phyloP scores from a whole-genome alignment of 35 echinoderm and acorn worm genomes.

The Amphiura filiformis region DNA sequence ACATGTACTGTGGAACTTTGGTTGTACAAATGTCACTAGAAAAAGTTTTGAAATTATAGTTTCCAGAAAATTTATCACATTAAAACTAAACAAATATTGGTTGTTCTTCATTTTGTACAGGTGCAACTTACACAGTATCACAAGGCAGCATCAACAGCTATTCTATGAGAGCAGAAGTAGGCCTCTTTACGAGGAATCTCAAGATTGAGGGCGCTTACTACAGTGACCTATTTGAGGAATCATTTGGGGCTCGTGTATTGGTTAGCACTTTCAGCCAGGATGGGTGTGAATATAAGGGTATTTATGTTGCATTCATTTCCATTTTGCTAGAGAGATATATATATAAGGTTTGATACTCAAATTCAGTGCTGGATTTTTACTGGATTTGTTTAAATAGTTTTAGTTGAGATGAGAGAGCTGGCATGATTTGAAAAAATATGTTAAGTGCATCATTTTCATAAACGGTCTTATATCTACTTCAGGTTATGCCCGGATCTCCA shows the following conservation, averaged over 20 bases:
- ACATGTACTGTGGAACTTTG: too few relatives aligned
- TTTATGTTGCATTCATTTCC: not conserved
- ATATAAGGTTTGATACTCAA: not conserved
- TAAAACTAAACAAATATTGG: too few relatives aligned
- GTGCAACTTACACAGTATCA: too few relatives aligned
- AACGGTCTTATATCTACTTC: not conserved
- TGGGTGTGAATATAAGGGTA: slow-evolving; percentile 77
- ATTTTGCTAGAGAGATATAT: not conserved
- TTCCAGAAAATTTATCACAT: too few relatives aligned
- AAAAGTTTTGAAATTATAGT: too few relatives aligned
- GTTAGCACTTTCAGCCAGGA: slow-evolving; percentile 85
- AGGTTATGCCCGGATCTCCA: slow-evolving; percentile 87
- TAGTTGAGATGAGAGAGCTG: not conserved
- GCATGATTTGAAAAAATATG: not conserved
- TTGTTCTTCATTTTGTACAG: too few relatives aligned
- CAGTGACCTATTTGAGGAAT: slow-evolving; percentile 72
- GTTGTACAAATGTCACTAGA: too few relatives aligned
- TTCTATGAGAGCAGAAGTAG: slow-evolving; percentile 76
- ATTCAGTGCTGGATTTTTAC: not conserved
- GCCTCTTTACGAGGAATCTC: slow-evolving; percentile 84
- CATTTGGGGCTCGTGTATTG: slow-evolving; percentile 82
- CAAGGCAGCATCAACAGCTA: not conserved
- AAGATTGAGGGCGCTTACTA: slow-evolving; percentile 86
- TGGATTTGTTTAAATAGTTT: not conserved
- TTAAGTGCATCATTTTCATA: not conserved